These are phyloP conservation scores for Chiloscyllium plagiosum DNA, from an alignment of 2,113 vertebrate species.

Conservation along the genomic window DNA sequence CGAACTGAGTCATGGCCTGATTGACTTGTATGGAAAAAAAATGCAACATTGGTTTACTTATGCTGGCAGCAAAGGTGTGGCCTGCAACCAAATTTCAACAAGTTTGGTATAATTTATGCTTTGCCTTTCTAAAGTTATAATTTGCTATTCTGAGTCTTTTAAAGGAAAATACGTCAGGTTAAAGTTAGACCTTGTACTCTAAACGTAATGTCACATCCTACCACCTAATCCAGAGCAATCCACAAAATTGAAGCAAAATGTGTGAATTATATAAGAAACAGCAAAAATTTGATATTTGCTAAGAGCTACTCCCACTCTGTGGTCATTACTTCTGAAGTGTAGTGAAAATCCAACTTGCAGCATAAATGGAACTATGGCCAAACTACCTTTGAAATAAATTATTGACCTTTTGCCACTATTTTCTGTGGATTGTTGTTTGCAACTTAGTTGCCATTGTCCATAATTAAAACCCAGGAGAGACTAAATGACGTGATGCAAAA, in stretches of 20 bases:
- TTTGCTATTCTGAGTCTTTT: background rate
- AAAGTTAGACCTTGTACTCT: background rate
- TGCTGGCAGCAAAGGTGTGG: background rate
- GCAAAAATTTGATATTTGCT: background rate
- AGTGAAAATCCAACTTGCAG: background rate
- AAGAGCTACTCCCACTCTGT: background rate
- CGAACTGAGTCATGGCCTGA: slow-evolving; percentile 4
- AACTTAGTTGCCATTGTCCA: background rate
- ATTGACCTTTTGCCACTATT: background rate
- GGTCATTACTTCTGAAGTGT: background rate
- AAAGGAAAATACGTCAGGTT: background rate
- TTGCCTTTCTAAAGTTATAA: background rate
- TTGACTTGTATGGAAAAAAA: slow-evolving; percentile 29
- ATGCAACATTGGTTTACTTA: slow-evolving; percentile 2
- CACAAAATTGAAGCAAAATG: background rate
- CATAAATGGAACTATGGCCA: background rate
- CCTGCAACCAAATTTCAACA: background rate
- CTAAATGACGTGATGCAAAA: background rate
- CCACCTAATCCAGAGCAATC: background rate
- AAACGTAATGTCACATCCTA: background rate
- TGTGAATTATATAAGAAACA: background rate
- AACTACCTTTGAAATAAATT: background rate
- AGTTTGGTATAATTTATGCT: background rate
- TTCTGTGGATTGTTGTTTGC: background rate
- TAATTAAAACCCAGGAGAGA: background rate